phyloP scores from a whole-genome alignment of 2,113 vertebrate species.

The Hyla sarda region DNA sequence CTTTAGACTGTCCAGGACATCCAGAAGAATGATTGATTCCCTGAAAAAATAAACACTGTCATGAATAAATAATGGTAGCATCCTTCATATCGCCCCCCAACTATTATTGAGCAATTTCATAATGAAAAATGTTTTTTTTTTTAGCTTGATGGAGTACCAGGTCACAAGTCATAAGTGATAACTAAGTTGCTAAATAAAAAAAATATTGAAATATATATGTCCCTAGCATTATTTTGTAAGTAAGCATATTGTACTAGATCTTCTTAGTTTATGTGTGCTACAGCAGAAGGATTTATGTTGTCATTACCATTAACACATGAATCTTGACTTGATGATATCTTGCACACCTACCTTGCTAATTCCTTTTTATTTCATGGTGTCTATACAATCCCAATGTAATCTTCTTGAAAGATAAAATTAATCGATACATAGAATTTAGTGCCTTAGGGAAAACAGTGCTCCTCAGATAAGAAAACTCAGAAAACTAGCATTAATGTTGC shows the following conservation, averaged over 20 bases:
- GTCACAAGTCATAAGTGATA: no score
- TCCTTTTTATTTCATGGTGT: constrained; percentile 32
- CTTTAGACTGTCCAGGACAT: no score
- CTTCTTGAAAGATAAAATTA: constrained; percentile 30
- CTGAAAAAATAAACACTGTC: no score
- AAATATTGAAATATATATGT: no score
- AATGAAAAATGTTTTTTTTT: no score
- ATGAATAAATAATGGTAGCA: no score
- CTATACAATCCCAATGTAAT: constrained; percentile 33
- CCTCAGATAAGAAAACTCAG: constrained; percentile 8
- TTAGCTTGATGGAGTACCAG: no score
- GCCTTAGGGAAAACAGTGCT: constrained; percentile 20
- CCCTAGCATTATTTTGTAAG: background rate
- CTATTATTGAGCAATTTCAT: no score
- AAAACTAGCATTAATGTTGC: background rate
- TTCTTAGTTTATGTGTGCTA: background rate
- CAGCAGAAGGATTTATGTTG: constrained; percentile 31
- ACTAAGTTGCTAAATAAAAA: no score
- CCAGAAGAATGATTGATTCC: no score
- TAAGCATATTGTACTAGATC: background rate
- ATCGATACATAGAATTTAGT: constrained; percentile 12
- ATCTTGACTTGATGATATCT: constrained; percentile 21
- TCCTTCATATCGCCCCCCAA: no score
- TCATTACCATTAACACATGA: constrained; percentile 20
- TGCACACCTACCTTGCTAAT: constrained; percentile 16